These are phyloP conservation scores for Lasioglossum vierecki DNA, from an alignment of 2,888 invertebrate species.

Conservation along the genomic window DNA sequence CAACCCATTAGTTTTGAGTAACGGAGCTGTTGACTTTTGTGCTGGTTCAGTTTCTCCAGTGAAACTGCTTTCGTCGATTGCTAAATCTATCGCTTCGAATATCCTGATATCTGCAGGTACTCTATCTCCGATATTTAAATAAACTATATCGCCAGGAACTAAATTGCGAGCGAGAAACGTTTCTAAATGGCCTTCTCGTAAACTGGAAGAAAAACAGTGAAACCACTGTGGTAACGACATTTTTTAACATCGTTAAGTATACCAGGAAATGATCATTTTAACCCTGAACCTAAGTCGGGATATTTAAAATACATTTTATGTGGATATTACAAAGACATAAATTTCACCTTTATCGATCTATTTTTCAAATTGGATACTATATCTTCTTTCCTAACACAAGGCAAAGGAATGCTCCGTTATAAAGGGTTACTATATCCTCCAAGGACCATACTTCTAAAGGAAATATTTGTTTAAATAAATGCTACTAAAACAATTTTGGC, in stretches of 20 bases:
- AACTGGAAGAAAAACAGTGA: slow-evolving; percentile 85
- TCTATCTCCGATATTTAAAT: slow-evolving; percentile 96
- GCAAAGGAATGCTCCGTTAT: slow-evolving; percentile 56
- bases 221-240: slow-evolving; percentile 13
- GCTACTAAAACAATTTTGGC: slow-evolving; percentile 9
- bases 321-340: slow-evolving; percentile 45
- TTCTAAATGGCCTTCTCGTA: slow-evolving; percentile 94
- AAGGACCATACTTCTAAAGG: slow-evolving; percentile 56
- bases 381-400: slow-evolving; percentile 63
- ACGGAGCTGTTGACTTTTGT: slow-evolving; percentile 89
- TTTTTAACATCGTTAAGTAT: not conserved
- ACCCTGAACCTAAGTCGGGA: slow-evolving; percentile 15
- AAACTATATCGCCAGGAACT: slow-evolving; percentile 98
- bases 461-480: slow-evolving; percentile 58
- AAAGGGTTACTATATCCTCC: slow-evolving; percentile 59
- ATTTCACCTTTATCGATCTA: slow-evolving; percentile 57
- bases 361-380: slow-evolving; percentile 53
- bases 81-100: slow-evolving; percentile 96
- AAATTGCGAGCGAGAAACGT: slow-evolving; percentile 97
- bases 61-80: slow-evolving; percentile 99
- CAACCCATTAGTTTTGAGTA: slow-evolving; percentile 87
- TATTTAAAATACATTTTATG: slow-evolving; percentile 14
- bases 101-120: slow-evolving; percentile 98
- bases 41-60: slow-evolving; percentile 99
- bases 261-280: slow-evolving; percentile 17